Evolutionary conservation across 92 coral and sea anemone genomes (phyloP).

Genomic region (Actinostola sp.): DNA sequence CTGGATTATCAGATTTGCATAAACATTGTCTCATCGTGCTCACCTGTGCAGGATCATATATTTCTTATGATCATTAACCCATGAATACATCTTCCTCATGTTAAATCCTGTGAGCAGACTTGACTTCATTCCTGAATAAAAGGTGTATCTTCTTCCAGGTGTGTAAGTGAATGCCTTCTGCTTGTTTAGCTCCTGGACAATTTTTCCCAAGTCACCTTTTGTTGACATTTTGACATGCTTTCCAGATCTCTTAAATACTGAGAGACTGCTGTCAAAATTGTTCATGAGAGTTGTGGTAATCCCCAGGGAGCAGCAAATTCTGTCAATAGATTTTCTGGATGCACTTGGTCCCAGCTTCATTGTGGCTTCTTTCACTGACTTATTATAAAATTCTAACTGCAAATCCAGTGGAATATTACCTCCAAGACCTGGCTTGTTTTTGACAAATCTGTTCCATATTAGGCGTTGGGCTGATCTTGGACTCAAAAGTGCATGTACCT

Average conservation of each 20-base stretch:
- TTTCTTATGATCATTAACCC: slow-evolving; percentile 69
- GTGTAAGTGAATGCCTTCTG: slow-evolving; percentile 60
- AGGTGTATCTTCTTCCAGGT: slow-evolving; percentile 56
- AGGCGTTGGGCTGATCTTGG: slow-evolving; percentile 72
- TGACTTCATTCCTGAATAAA: slow-evolving; percentile 45
- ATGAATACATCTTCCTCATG: slow-evolving; percentile 62
- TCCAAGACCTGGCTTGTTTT: slow-evolving; percentile 68
- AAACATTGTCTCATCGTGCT: slow-evolving; percentile 31
- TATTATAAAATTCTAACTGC: slow-evolving; percentile 59
- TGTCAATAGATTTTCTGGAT: slow-evolving; percentile 52
- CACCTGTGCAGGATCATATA: slow-evolving; percentile 58
- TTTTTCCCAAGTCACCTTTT: slow-evolving; percentile 60
- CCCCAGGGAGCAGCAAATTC: slow-evolving; percentile 65
- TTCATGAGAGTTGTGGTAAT: slow-evolving; percentile 56
- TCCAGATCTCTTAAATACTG: slow-evolving; percentile 67
- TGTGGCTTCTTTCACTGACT: slow-evolving; percentile 65
- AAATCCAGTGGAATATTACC: slow-evolving; percentile 77
- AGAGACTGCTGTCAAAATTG: slow-evolving; percentile 53
- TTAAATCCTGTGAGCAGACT: slow-evolving; percentile 62
- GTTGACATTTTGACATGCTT: slow-evolving; percentile 55
- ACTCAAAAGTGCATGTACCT: slow-evolving; percentile 64
- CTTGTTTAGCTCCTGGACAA: slow-evolving; percentile 50
- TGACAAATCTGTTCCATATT: slow-evolving; percentile 66
- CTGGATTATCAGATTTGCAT: too few species aligned
- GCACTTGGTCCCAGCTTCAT: slow-evolving; percentile 77